Evolutionary conservation across 2,797 vertebrate species (phyloP), one percentile per base, ranked within the genome.

Genomic region (Sus cebifrons): DNA sequence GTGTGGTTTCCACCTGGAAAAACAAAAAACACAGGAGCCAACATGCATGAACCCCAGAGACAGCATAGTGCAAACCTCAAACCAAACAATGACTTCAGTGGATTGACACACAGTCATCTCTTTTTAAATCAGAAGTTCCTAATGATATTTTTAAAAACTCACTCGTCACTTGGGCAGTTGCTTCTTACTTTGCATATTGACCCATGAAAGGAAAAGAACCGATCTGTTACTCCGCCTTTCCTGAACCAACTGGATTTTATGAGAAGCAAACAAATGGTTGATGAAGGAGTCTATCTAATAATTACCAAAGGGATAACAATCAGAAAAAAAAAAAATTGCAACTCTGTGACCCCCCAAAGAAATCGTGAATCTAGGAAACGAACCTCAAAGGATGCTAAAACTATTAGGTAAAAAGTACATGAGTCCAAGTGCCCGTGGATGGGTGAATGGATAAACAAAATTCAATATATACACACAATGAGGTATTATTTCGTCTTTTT

Each of bases 231-330:
- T 86, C 36, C 54, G 84, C 62, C 29, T 91, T 71, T 71, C 56
- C 79, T 92, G 68, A 89, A 67, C 84, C 70, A 44, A 81, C 3
- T 40, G 25, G 44, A 29, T 89, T 64, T 52, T 52, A 60, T 78
- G 64, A 77, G 29, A 60, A 83, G 70, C 8, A 77, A 65, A 89
- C 40, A 65, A 70, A 73, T 2, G 52, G n/a, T n/a, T 62, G 18
- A 14, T 20, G 21, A 78, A 60, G 25, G 56, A 68, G 49, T 87
- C 49, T 71, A 70, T 71, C 60, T 89, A 62, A 79, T 27, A 52
- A n/a, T 91, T 32, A 44, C 13, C 89, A 79, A 78, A 94, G 44
- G 32, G 32, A 56, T 74, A 56, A 4, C 29, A 56, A 68, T 56
- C 36, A 79, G 52, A 49, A 67, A 93, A 77, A 20, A 32, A 78